Evolutionary conservation across 64 coral and sea anemone genomes (phyloP).

Genomic region (Montipora sp.): DNA sequence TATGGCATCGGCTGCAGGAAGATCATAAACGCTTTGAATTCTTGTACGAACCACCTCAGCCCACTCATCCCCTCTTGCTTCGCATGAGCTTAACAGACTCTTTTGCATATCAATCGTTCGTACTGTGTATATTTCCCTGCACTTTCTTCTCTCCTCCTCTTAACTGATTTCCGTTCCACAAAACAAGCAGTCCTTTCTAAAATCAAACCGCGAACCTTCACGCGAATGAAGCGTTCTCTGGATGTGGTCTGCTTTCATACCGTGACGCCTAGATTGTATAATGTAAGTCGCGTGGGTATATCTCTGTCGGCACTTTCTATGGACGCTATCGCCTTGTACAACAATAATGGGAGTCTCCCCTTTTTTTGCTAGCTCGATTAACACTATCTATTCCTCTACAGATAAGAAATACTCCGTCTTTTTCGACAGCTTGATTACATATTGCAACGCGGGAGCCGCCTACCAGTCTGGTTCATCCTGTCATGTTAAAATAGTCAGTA

Average conservation of each 20-base stretch:
- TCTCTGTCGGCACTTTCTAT: constrained; percentile 46
- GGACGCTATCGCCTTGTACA: constrained; percentile 31
- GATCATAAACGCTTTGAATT: constrained; percentile 32
- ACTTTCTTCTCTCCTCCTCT: too few relatives aligned
- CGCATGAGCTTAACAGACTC: too few relatives aligned
- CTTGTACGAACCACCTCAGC: constrained; percentile 45
- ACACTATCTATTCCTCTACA: constrained; percentile 48
- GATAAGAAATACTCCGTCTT: constrained; percentile 37
- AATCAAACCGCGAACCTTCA: too few relatives aligned
- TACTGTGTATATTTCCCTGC: too few relatives aligned
- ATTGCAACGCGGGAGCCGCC: neutral
- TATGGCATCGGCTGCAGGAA: constrained; percentile 52
- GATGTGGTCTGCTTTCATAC: neutral
- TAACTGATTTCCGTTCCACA: neutral
- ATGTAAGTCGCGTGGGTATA: neutral
- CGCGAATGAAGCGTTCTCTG: neutral
- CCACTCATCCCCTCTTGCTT: constrained; percentile 3
- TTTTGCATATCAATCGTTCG: too few relatives aligned
- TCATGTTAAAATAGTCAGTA: too few relatives aligned
- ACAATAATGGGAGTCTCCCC: constrained; percentile 32
- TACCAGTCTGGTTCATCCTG: too few relatives aligned
- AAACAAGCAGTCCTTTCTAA: constrained; percentile 28
- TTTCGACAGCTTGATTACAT: constrained; percentile 32
- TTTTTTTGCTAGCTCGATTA: constrained; percentile 51
- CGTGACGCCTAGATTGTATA: too few relatives aligned